Evolutionary conservation across 2,888 invertebrate species (phyloP).

Genomic region (Copidosoma aretas): DNA sequence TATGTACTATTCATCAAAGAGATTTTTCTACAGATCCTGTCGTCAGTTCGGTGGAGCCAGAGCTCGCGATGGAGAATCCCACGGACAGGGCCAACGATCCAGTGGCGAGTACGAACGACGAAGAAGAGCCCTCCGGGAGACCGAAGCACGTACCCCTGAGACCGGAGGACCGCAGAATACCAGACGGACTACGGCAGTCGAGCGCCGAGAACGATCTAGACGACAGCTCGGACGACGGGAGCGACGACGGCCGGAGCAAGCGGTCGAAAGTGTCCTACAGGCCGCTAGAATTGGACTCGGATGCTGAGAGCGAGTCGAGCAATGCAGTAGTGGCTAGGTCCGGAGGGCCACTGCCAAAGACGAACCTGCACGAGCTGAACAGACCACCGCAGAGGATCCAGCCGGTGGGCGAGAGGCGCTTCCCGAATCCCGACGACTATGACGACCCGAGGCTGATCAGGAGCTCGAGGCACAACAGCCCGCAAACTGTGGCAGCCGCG

Average conservation of each 20-base stretch:
- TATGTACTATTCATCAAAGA: too few species aligned
- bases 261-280: conserved; percentile 51
- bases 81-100: conserved; percentile 19
- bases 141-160: conserved; percentile 54
- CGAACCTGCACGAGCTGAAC: conserved; percentile 43
- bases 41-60: background rate
- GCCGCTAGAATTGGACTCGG: conserved; percentile 57
- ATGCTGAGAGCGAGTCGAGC: conserved; percentile 55
- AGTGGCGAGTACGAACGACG: background rate
- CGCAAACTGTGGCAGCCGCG: too few species aligned
- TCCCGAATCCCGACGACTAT: conserved; percentile 56
- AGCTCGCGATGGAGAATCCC: background rate
- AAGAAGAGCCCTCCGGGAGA: conserved; percentile 20
- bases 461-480: conserved; percentile 34
- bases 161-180: conserved; percentile 50
- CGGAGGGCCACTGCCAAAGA: conserved; percentile 47
- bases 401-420: conserved; percentile 35
- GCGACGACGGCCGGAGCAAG: conserved; percentile 45
- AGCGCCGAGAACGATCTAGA: conserved; percentile 45
- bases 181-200: conserved; percentile 20
- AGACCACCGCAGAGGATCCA: conserved; percentile 10
- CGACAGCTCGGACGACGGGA: conserved; percentile 37
- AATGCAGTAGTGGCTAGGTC: conserved; percentile 49
- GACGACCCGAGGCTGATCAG: conserved; percentile 44
- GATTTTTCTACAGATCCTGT: background rate